Percentiles rank a stretch among this genome's conserved stretches.
Conservation (phyloP, 2,797 vertebrate genomes). For the Acropternis orthonyx region DNA sequence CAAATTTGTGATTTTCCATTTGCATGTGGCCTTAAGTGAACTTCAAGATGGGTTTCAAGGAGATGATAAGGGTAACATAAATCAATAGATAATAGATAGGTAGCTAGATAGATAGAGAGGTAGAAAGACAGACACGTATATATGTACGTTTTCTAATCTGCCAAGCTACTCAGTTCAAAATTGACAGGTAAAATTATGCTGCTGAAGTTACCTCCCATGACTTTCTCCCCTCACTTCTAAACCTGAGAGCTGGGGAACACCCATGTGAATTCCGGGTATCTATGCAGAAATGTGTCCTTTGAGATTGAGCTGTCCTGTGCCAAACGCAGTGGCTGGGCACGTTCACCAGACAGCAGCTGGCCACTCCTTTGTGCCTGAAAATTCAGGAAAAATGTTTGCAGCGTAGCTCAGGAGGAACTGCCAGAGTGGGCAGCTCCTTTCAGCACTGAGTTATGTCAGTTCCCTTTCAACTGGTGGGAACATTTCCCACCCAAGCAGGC, state of each 20-base stretch:
- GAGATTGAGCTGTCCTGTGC: not conserved
- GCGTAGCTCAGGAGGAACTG: not conserved
- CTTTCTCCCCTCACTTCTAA: not conserved
- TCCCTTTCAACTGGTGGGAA: not conserved
- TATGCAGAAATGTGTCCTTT: not conserved
- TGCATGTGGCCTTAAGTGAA: not conserved
- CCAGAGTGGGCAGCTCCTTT: not conserved
- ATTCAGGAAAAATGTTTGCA: not conserved
- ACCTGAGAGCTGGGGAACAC: not conserved
- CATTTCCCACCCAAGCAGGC: not conserved
- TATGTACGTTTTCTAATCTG: not conserved
- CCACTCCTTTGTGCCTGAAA: not conserved
- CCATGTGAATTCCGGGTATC: not conserved
- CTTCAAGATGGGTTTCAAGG: not conserved
- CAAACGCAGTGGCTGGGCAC: not conserved
- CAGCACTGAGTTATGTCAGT: not conserved
- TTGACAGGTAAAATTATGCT: not conserved
- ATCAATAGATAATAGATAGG: not conserved
- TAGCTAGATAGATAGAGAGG: rapidly evolving
- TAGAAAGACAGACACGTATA: rapidly evolving
- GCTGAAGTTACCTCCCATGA: not conserved
- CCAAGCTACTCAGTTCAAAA: not conserved
- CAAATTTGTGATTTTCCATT: not conserved
- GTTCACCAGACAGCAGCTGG: not conserved
- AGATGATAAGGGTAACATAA: not conserved